A percentile compares a stretch with the other conserved stretches of the same genome.
phyloP scores from a whole-genome alignment of 2,888 invertebrate species.

The Sarcophaga subvicina region DNA sequence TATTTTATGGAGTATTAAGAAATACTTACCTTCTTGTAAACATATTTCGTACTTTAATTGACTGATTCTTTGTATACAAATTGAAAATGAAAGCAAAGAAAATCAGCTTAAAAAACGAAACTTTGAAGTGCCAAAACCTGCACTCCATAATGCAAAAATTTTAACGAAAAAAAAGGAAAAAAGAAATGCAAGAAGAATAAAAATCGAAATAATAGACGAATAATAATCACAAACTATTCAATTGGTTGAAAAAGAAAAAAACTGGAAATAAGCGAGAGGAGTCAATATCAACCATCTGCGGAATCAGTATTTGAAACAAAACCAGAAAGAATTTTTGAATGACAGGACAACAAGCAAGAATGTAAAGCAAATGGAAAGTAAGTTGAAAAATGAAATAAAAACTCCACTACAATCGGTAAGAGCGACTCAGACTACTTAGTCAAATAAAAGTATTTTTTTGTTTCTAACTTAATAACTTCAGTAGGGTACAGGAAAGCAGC shows the following conservation, averaged over 20 bases:
- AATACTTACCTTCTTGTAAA: too few relatives aligned
- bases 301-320: not conserved
- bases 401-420: not conserved
- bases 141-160: slow-evolving; percentile 63
- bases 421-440: not conserved
- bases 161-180: slow-evolving; percentile 7
- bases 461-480: too few relatives aligned
- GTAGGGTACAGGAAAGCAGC: not conserved
- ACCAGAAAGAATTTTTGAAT: not conserved
- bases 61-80: slow-evolving; percentile 9
- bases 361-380: not conserved
- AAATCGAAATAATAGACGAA: not conserved
- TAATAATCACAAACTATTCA: slow-evolving; percentile 24
- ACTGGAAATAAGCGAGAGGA: not conserved
- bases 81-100: slow-evolving; percentile 12
- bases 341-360: not conserved
- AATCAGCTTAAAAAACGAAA: not conserved
- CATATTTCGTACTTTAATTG: slow-evolving; percentile 57
- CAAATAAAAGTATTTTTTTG: not conserved
- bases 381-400: not conserved
- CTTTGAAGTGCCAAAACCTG: slow-evolving; percentile 58
- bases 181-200: not conserved
- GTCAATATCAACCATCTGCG: not conserved
- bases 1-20: too few relatives aligned
- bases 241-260: slow-evolving; percentile 25